phyloP scores from a whole-genome alignment of 2,888 invertebrate genomes.

The Steinernema scapterisci region DNA sequence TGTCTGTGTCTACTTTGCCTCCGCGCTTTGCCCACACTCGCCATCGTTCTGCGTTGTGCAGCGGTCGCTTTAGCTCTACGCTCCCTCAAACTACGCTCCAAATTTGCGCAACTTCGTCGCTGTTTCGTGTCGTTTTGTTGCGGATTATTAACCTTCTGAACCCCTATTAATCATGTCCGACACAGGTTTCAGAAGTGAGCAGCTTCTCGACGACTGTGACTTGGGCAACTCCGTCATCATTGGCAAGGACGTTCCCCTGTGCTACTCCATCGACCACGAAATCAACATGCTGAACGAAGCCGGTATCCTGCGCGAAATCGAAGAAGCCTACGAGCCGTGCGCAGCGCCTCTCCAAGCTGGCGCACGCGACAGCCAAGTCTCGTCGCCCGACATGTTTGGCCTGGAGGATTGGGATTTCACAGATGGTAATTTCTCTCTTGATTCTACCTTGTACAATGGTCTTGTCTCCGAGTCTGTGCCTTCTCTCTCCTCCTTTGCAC shows the following conservation, averaged over 20 bases:
- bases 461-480: background rate
- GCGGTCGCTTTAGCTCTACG: background rate
- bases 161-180: background rate
- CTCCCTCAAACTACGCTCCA: background rate
- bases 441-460: background rate
- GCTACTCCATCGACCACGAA: background rate
- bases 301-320: background rate
- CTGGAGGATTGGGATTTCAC: constrained; percentile 1
- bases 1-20: background rate
- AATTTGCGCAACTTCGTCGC: background rate
- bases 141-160: background rate
- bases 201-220: background rate
- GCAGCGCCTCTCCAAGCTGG: background rate
- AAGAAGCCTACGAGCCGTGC: background rate
- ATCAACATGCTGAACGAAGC: background rate
- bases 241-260: background rate
- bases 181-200: constrained; percentile 1
- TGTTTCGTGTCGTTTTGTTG: constrained; percentile 8
- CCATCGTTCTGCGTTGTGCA: constrained; percentile 2
- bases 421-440: constrained; percentile 12
- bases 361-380: background rate
- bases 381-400: background rate
- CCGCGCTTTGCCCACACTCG: background rate
- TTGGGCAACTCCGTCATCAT: background rate
- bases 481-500: background rate